A percentile compares a stretch with the other conserved stretches of the same genome.
These are phyloP conservation scores for Vireo griseus DNA, from an alignment of 2,797 vertebrate species.

Conservation along the genomic window DNA sequence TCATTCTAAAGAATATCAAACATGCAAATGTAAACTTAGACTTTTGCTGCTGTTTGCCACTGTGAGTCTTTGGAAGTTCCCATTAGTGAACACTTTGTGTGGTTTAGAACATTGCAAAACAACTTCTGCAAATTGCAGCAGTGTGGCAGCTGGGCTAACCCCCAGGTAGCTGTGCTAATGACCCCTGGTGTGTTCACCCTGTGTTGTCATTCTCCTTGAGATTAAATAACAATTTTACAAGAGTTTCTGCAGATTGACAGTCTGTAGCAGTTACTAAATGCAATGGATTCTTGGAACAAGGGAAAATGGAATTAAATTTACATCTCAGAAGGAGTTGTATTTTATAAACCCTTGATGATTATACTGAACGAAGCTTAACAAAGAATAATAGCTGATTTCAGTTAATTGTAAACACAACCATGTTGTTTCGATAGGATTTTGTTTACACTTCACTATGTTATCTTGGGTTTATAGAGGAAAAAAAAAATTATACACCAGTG, in stretches of 20 bases:
- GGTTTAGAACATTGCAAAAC: neutral
- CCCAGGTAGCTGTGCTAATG: neutral
- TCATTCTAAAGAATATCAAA: neutral
- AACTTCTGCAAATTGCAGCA: neutral
- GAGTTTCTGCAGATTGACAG: constrained; percentile 13
- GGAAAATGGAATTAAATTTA: neutral
- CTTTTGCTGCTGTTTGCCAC: neutral
- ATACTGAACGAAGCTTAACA: neutral
- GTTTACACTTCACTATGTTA: neutral
- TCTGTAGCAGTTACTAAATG: neutral
- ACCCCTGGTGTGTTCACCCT: neutral
- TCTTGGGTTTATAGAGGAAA: neutral
- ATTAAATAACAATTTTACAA: neutral
- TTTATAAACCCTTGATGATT: neutral
- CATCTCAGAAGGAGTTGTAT: neutral
- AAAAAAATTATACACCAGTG: neutral
- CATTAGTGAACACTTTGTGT: neutral
- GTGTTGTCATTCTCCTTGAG: neutral
- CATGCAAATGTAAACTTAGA: neutral
- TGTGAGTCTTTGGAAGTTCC: neutral
- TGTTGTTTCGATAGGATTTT: neutral
- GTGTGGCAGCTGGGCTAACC: neutral
- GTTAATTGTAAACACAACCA: neutral
- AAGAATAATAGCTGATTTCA: neutral
- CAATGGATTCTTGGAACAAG: neutral